Evolutionary conservation across 2,888 invertebrate species (phyloP).

Genomic region (Melanophora roralis): DNA sequence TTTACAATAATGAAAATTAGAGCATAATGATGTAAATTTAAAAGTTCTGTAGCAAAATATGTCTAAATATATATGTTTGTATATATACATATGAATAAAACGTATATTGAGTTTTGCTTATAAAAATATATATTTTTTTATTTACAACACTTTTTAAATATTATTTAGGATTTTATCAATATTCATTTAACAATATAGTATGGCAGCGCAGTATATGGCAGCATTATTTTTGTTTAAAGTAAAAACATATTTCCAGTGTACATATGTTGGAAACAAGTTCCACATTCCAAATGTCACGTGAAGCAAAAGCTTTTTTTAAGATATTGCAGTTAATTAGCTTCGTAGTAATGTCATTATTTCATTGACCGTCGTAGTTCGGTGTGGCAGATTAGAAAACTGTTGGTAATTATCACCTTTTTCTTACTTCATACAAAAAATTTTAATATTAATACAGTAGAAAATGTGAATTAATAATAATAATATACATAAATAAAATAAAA

Average conservation of each 20-base stretch:
- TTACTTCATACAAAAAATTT: neutral
- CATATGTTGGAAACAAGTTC: slow-evolving; percentile 44
- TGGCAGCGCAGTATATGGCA: slow-evolving; percentile 34
- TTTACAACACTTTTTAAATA: too few relatives aligned
- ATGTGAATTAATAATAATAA: neutral
- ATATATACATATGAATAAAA: too few relatives aligned
- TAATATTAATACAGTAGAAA: neutral
- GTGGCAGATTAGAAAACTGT: slow-evolving; percentile 51
- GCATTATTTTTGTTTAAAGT: slow-evolving; percentile 1
- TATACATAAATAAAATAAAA: neutral
- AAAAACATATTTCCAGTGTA: slow-evolving; percentile 45
- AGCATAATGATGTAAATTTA: too few relatives aligned
- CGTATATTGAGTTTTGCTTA: too few relatives aligned
- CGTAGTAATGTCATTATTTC: slow-evolving; percentile 61
- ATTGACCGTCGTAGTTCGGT: slow-evolving; percentile 60
- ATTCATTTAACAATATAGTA: slow-evolving; percentile 7
- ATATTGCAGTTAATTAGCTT: slow-evolving; percentile 50
- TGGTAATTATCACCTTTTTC: slow-evolving; percentile 37
- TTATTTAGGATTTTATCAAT: too few relatives aligned
- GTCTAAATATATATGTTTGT: too few relatives aligned
- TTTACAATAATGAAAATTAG: too few relatives aligned
- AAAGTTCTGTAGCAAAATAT: too few relatives aligned
- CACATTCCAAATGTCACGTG: slow-evolving; percentile 61
- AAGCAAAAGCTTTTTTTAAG: slow-evolving; percentile 57
- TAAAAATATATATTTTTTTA: too few relatives aligned